These are phyloP conservation scores for Tetrapedia diversipes DNA, from an alignment of 2,888 invertebrate species.

Conservation along the genomic window DNA sequence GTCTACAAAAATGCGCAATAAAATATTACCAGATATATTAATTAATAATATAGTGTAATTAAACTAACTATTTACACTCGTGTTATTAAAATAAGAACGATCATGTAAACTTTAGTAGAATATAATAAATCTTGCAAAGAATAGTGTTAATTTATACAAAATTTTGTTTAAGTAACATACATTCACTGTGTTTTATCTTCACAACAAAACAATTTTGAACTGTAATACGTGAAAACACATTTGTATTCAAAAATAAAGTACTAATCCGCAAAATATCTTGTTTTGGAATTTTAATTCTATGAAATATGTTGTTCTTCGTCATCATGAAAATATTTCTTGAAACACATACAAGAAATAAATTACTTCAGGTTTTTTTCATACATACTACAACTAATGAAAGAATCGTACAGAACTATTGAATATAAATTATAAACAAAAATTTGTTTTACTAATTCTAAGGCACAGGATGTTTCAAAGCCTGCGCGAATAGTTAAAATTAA, in stretches of 20 bases:
- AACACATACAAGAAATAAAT: slow-evolving; percentile 55
- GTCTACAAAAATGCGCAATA: neutral
- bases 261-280: slow-evolving; percentile 60
- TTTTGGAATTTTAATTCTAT: slow-evolving; percentile 55
- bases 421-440: slow-evolving; percentile 65
- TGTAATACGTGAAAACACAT: neutral
- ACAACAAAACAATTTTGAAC: slow-evolving; percentile 13
- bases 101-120: neutral
- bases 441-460: slow-evolving; percentile 68
- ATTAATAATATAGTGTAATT: neutral
- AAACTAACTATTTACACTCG: neutral
- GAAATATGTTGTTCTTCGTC: slow-evolving; percentile 18
- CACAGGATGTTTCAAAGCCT: slow-evolving; percentile 70
- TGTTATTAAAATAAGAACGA: neutral
- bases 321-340: slow-evolving; percentile 42
- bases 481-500: slow-evolving; percentile 69
- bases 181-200: slow-evolving; percentile 3
- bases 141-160: neutral
- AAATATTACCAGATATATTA: neutral
- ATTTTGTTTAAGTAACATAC: neutral
- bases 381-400: slow-evolving; percentile 56
- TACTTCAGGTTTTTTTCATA: slow-evolving; percentile 53
- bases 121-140: neutral
- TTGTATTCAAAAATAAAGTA: slow-evolving; percentile 23
- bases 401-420: slow-evolving; percentile 62